Base-by-base conservation (phyloP, 2,797 vertebrate genomes). In the Fistularia commersonii region DNA sequence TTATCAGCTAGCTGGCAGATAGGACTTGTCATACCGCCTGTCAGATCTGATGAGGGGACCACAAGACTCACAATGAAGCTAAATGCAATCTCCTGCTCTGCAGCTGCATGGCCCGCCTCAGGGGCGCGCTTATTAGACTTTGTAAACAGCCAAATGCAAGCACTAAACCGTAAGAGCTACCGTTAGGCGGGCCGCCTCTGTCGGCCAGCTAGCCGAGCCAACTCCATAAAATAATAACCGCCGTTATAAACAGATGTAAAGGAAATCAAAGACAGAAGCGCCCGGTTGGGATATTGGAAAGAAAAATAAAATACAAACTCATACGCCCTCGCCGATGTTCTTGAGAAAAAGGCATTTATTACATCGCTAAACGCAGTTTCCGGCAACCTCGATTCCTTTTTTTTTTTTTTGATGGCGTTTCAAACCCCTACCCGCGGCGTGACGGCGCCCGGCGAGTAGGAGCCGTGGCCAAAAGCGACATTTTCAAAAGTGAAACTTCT, bases 1-100 rank as follows among this genome's bases (percentile, higher is more conserved):
- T 91, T 89, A 91, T 90, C 89, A 89, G 86, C 82, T 70, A 50
- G 72, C 74, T 77, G 81, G 83, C 86, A 90, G 86, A 89, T 89
- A 88, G 79, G 78, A 75, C 79, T 87, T 90, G 90, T 89, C 89
- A 89, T 87, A 87, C 76, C 53, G 81, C 69, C 84, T 88, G 86
- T 89, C 74, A 84, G 79, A 90, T 88, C 86, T 82, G 87, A 90
- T 90, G 85, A 87, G 77, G 76, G 74, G 76, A 77, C 83, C 67
- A 70, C 55, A 66, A 74, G 62, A 71, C 80, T 80, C 77, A 88
- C 88, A 88, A 86, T 89, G 74, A 76, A 80, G 79, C 84, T 83
- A 84, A 87, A 88, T 86, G 78, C 79, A 90, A 89, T 91, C 86
- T 89, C 82, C 80, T 86, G 70, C 77, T 72, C 75, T 72, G 72